Evolutionary conservation across 2,113 vertebrate genomes (phyloP).

Genomic region (Ageneiosus marmoratus): DNA sequence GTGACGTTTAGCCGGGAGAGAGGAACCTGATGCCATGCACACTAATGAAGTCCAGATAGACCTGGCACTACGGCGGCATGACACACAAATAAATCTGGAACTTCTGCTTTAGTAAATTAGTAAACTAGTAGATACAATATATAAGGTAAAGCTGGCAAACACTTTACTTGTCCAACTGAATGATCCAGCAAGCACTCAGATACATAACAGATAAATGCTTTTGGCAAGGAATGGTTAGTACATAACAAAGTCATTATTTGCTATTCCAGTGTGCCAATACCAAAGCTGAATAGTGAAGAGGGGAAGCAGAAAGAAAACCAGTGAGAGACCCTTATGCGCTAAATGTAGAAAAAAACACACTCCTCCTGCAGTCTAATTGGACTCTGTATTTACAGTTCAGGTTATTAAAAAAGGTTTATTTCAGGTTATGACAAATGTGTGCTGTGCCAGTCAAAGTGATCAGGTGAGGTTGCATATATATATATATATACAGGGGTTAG

Average conservation of each 20-base stretch:
- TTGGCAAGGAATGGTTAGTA: constrained; percentile 40
- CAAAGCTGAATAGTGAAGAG: background rate
- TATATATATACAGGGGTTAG: too few relatives aligned
- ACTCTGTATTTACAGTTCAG: background rate
- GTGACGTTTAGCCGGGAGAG: background rate
- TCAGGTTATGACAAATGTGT: constrained; percentile 6
- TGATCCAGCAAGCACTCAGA: background rate
- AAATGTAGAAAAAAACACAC: constrained; percentile 13
- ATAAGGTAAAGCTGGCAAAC: background rate
- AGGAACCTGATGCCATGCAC: constrained; percentile 1
- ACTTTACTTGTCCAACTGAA: background rate
- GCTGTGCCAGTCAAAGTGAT: constrained; percentile 14
- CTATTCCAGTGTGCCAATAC: constrained; percentile 15
- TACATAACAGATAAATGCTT: constrained; percentile 15
- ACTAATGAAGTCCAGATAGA: constrained; percentile 14
- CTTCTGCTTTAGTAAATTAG: constrained; percentile 1
- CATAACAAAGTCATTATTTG: constrained; percentile 44
- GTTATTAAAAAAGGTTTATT: background rate
- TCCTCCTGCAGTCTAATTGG: background rate
- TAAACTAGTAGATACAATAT: background rate
- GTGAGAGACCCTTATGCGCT: background rate
- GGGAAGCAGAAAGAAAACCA: constrained; percentile 2
- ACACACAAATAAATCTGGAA: background rate
- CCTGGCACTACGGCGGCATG: background rate
- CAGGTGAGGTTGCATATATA: background rate